Percentiles rank a stretch among this genome's conserved stretches.
phyloP scores from a whole-genome alignment of 2,113 vertebrate genomes.

The Apeltes quadracus region DNA sequence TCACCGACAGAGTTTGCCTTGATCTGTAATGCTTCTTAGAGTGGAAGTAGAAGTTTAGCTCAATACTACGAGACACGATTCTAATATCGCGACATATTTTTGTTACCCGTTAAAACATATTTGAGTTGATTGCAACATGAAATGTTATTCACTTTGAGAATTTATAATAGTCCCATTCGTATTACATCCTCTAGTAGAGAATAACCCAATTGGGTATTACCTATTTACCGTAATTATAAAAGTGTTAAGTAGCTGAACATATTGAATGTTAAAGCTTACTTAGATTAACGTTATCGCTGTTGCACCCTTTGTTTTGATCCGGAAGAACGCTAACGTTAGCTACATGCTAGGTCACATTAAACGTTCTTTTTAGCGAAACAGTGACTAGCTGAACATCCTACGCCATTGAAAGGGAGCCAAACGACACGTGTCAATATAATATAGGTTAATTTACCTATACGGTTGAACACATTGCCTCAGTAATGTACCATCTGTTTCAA shows the following conservation, averaged over 20 bases:
- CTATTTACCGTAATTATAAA: not conserved
- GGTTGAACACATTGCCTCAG: not conserved
- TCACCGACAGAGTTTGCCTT: not conserved
- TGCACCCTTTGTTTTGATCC: constrained; percentile 51
- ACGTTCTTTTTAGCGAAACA: not conserved
- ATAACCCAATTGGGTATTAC: too few relatives aligned
- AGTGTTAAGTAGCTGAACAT: not conserved
- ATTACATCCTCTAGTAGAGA: not conserved
- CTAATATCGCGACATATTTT: not conserved
- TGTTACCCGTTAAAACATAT: not conserved
- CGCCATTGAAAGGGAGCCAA: rapidly evolving
- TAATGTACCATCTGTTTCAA: not conserved
- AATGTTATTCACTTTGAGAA: not conserved
- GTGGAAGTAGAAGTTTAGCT: not conserved
- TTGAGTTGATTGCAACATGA: not conserved
- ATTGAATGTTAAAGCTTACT: not conserved
- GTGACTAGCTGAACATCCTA: rapidly evolving
- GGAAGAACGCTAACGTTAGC: constrained; percentile 37
- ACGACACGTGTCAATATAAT: not conserved
- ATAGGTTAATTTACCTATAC: constrained; percentile 22
- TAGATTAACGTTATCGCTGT: not conserved
- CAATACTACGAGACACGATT: not conserved
- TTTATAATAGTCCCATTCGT: not conserved
- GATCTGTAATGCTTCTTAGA: not conserved
- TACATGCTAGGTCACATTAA: not conserved